phyloP scores from a whole-genome alignment of 1,140 invertebrate genomes.

The Heliconius hewitsoni region DNA sequence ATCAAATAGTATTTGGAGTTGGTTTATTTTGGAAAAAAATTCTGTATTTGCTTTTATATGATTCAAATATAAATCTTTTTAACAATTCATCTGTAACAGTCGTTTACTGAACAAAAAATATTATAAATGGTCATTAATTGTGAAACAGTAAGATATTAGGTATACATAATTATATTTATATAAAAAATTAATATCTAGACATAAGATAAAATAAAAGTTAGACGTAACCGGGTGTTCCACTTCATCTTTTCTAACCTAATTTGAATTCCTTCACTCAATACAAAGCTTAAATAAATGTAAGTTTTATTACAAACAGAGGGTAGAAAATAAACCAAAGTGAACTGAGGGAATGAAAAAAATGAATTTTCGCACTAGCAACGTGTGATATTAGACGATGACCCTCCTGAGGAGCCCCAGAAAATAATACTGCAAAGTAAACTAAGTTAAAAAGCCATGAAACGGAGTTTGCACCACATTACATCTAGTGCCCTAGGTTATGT shows the following conservation, averaged over 20 bases:
- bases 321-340: slow-evolving; percentile 37
- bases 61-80: background rate
- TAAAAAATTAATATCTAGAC: slow-evolving; percentile 6
- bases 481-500: no score
- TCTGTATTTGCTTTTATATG: no score
- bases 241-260: background rate
- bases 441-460: no score
- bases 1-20: no score
- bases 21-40: no score
- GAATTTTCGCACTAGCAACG: slow-evolving; percentile 46
- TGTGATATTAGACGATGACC: slow-evolving; percentile 64
- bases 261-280: background rate
- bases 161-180: slow-evolving; percentile 7
- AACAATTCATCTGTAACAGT: background rate
- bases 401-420: slow-evolving; percentile 35
- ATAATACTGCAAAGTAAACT: background rate
- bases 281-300: background rate
- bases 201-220: slow-evolving; percentile 9
- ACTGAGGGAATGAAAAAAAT: slow-evolving; percentile 14
- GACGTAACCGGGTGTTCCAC: background rate
- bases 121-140: background rate
- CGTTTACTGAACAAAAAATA: background rate
- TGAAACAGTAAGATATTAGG: slow-evolving; percentile 1
- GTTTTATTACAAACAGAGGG: background rate
- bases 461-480: no score